These are phyloP conservation scores for Drosophila helvetica DNA, from an alignment of 2,888 invertebrate species.

Conservation along the genomic window DNA sequence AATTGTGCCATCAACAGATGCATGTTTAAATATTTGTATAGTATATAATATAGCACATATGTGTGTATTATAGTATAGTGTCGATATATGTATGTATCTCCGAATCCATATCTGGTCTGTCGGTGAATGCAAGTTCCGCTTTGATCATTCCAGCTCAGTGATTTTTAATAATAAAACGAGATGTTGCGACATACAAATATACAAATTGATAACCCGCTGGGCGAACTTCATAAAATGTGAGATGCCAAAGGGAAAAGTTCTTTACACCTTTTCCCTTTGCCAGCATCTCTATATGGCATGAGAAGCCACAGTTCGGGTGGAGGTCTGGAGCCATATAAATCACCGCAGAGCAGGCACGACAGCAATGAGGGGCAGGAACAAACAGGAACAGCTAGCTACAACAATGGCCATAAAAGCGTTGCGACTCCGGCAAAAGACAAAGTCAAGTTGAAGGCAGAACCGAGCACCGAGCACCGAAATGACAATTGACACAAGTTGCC, in stretches of 20 bases:
- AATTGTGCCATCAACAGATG: constrained; percentile 7
- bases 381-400: constrained; percentile 17
- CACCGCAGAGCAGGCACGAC: constrained; percentile 53
- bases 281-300: too few relatives aligned
- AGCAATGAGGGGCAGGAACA: constrained; percentile 1
- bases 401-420: constrained; percentile 62
- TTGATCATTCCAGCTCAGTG: constrained; percentile 66
- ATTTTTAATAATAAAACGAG: constrained; percentile 51
- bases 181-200: constrained; percentile 40
- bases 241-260: constrained; percentile 49
- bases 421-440: constrained; percentile 51
- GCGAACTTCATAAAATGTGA: constrained; percentile 72
- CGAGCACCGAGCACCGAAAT: constrained; percentile 38
- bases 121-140: constrained; percentile 62
- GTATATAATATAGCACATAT: constrained; percentile 7
- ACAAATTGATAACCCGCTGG: constrained; percentile 68
- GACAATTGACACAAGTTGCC: constrained; percentile 74
- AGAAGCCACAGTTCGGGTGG: not conserved
- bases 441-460: constrained; percentile 29
- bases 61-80: too few relatives aligned
- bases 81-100: constrained; percentile 10
- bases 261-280: constrained; percentile 54
- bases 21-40: constrained; percentile 39
- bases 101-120: constrained; percentile 23
- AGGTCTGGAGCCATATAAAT: constrained; percentile 64